Conservation (phyloP, 2,888 invertebrate genomes). For the Pyrgus malvae region DNA sequence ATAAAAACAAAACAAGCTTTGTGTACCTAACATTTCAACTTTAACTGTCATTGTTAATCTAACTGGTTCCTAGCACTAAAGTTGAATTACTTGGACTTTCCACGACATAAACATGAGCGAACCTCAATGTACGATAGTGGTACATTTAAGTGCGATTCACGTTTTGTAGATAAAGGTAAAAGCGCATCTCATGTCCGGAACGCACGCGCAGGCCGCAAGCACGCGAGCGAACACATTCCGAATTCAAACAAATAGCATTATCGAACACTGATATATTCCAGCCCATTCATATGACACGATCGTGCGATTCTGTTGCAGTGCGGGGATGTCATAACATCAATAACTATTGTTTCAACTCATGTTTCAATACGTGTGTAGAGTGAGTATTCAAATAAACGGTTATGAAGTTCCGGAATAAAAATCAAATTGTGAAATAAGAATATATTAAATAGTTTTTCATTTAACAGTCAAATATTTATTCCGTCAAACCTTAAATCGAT, state of each 20-base stretch:
- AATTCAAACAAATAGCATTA: conserved; percentile 22
- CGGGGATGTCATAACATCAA: conserved; percentile 8
- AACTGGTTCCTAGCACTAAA: too few relatives aligned
- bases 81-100: background rate
- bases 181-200: conserved; percentile 18
- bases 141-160: conserved; percentile 20
- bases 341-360: background rate
- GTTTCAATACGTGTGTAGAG: too few relatives aligned
- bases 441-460: too few relatives aligned
- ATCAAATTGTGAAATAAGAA: too few relatives aligned
- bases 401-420: too few relatives aligned
- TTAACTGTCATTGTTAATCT: too few relatives aligned
- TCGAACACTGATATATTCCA: conserved; percentile 4
- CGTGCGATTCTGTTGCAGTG: conserved; percentile 6
- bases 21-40: too few relatives aligned
- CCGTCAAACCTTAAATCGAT: too few relatives aligned
- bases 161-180: conserved; percentile 27
- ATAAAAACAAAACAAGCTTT: too few relatives aligned
- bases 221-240: conserved; percentile 13
- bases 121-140: conserved; percentile 8
- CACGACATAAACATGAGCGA: background rate
- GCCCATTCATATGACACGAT: conserved; percentile 15
- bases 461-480: too few relatives aligned
- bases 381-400: too few relatives aligned
- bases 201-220: conserved; percentile 19